These are phyloP conservation scores for Octonoba sinensis DNA, from an alignment of 2,888 invertebrate genomes.

Conservation along the genomic window DNA sequence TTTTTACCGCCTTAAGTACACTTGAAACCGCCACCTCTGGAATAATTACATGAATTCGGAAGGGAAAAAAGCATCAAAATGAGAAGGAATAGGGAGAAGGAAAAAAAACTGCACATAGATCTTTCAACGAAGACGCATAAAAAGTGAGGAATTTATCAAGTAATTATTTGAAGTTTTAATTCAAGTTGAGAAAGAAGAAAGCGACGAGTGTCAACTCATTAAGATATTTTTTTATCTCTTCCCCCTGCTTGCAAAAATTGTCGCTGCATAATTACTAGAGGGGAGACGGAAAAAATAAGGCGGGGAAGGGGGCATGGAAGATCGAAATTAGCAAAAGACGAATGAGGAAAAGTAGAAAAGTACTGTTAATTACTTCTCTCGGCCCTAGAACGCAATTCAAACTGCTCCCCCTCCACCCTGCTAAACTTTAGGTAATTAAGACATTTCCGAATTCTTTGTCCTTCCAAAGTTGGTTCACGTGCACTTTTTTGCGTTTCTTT, in stretches of 20 bases:
- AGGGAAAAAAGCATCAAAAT: constrained; percentile 25
- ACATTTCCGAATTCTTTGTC: constrained; percentile 27
- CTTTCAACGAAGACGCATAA: constrained; percentile 29
- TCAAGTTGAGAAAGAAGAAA: constrained; percentile 42
- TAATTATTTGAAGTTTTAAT: constrained; percentile 65
- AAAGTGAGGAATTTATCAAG: constrained; percentile 54
- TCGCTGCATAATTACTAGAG: constrained; percentile 57
- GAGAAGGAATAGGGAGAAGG: constrained; percentile 15
- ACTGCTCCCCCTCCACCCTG: background rate
- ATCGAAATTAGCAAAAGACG: constrained; percentile 60
- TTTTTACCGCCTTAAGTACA: constrained; percentile 61
- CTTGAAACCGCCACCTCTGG: constrained; percentile 58
- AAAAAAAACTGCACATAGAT: constrained; percentile 38
- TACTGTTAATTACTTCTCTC: constrained; percentile 53
- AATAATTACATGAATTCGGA: constrained; percentile 54
- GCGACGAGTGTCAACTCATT: constrained; percentile 60
- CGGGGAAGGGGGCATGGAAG: constrained; percentile 2
- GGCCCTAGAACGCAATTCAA: constrained; percentile 50
- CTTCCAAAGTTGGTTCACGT: constrained; percentile 22
- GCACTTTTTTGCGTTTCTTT: constrained; percentile 3
- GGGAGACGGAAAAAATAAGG: constrained; percentile 16
- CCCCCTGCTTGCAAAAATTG: constrained; percentile 48
- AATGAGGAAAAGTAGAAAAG: constrained; percentile 50
- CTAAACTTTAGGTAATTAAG: constrained; percentile 55
- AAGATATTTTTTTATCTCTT: constrained; percentile 46